These are phyloP conservation scores for Cynodonichthys magdalenae DNA, from an alignment of 2,797 vertebrate species.

Conservation along the genomic window DNA sequence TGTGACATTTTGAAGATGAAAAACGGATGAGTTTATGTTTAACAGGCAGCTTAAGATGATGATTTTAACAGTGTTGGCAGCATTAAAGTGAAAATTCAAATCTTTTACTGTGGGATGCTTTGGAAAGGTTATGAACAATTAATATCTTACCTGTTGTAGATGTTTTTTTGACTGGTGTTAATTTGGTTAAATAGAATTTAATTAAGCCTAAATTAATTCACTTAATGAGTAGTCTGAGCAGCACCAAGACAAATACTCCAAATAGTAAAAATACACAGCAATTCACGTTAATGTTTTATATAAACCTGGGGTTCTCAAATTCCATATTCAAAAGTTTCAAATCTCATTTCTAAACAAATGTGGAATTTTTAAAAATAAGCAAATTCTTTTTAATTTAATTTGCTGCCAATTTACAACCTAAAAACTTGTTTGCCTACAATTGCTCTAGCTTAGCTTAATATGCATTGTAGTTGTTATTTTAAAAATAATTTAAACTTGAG, in stretches of 20 bases:
- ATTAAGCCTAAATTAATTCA: background rate
- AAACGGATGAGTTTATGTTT: constrained; percentile 15
- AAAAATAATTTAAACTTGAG: no score
- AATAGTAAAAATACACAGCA: background rate
- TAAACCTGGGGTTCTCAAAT: no score
- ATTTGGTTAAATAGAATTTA: background rate
- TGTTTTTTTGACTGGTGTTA: background rate
- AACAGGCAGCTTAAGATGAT: constrained; percentile 44
- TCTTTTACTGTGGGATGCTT: background rate
- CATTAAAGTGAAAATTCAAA: no score
- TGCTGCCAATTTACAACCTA: no score
- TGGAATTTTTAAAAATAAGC: no score
- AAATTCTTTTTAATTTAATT: no score
- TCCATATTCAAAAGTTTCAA: no score
- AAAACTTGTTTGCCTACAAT: no score
- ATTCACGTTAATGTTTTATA: background rate
- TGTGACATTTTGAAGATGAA: constrained; percentile 3
- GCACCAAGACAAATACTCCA: background rate
- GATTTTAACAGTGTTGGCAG: background rate
- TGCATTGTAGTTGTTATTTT: no score
- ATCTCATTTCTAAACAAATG: no score
- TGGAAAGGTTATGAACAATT: background rate
- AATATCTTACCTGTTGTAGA: background rate
- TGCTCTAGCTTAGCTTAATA: no score
- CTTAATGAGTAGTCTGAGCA: background rate